These are phyloP conservation scores for Physeter macrocephalus DNA, from an alignment of 2,113 vertebrate genomes.

Conservation along the genomic window DNA sequence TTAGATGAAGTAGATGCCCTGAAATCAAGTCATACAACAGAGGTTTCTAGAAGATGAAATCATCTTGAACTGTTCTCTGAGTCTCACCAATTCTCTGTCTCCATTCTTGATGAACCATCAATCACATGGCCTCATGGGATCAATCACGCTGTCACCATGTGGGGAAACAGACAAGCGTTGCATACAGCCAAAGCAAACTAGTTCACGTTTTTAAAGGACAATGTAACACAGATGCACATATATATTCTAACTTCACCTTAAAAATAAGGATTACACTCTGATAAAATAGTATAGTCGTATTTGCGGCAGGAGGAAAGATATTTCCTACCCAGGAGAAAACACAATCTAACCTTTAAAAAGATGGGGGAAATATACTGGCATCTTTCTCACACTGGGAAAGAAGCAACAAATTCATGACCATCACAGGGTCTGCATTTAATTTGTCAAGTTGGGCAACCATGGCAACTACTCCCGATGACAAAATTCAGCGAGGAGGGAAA, in stretches of 20 bases:
- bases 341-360: background rate
- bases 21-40: background rate
- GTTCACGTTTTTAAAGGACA: background rate
- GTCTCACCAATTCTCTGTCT: no score
- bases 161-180: background rate
- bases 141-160: background rate
- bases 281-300: background rate
- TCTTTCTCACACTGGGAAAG: background rate
- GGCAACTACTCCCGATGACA: background rate
- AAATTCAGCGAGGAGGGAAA: background rate
- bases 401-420: background rate
- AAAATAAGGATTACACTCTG: background rate
- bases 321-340: background rate
- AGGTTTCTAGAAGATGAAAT: background rate
- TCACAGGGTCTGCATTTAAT: background rate
- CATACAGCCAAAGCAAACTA: background rate
- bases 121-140: no score
- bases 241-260: background rate
- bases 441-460: background rate
- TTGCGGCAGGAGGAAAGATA: background rate
- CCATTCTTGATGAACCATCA: fast-evolving
- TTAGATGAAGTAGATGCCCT: background rate
- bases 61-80: background rate
- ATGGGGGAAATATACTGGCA: background rate
- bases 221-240: background rate